A percentile compares a stretch with the other conserved stretches of the same genome.
Evolutionary conservation across 2,797 vertebrate genomes (phyloP).

Genomic region (Rhabdomys pumilio): DNA sequence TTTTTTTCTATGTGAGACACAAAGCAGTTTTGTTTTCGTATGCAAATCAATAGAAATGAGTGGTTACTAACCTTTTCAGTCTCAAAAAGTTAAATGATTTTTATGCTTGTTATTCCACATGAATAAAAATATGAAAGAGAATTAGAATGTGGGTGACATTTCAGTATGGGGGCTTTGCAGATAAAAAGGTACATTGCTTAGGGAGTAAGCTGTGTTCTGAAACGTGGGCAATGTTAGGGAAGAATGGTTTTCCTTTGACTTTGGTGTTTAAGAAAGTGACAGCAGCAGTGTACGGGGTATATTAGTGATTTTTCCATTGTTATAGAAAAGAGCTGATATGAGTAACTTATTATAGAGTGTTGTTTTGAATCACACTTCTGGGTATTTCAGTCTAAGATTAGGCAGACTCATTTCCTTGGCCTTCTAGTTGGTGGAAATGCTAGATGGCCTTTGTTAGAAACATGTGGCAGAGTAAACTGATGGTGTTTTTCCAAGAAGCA

Average conservation of each 20-base stretch:
- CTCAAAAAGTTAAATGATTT: conserved; percentile 4
- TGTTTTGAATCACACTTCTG: neutral
- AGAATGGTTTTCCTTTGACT: neutral
- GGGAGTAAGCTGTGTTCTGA: neutral
- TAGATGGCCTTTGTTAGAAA: neutral
- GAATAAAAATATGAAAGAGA: conserved; percentile 33
- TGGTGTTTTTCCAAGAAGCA: neutral
- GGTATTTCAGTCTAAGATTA: neutral
- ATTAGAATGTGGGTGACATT: conserved; percentile 46
- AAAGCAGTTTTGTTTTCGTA: conserved; percentile 45
- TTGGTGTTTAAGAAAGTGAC: neutral
- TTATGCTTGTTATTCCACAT: neutral
- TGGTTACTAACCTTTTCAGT: conserved; percentile 46
- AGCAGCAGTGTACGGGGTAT: neutral
- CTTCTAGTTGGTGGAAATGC: neutral
- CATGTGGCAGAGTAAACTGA: accelerated
- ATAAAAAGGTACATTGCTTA: neutral
- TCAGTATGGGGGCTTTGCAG: neutral
- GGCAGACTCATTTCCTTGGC: neutral
- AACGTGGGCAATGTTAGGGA: neutral
- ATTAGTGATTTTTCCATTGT: neutral
- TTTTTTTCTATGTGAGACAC: conserved; percentile 3
- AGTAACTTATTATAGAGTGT: neutral
- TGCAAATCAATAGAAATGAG: conserved; percentile 60
- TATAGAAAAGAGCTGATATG: neutral